These are phyloP conservation scores for Heliothis subflexa DNA, from an alignment of 1,140 invertebrate species.

Conservation along the genomic window DNA sequence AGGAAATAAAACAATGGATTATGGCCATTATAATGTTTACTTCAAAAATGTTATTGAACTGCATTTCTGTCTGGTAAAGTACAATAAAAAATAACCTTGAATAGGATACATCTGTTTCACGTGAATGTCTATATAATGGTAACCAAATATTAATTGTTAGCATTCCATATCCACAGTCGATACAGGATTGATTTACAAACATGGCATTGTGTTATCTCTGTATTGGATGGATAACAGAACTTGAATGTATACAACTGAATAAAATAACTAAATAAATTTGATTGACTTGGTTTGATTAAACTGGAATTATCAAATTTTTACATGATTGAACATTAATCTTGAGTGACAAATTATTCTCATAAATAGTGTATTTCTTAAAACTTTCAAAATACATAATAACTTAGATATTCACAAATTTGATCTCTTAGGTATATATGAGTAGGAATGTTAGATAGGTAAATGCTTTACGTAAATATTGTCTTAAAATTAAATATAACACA, in stretches of 20 bases:
- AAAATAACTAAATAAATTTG: conserved; percentile 20
- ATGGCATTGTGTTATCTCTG: conserved; percentile 18
- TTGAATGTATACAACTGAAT: conserved; percentile 34
- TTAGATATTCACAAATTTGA: neutral
- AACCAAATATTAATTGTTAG: conserved; percentile 25
- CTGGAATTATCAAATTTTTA: neutral
- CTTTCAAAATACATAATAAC: neutral
- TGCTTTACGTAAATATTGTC: neutral
- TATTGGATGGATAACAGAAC: neutral
- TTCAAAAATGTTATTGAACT: conserved; percentile 16
- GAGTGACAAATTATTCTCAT: neutral
- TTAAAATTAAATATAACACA: neutral
- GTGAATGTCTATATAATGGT: neutral
- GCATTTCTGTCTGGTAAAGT: conserved; percentile 10
- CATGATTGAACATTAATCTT: neutral
- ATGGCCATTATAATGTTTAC: conserved; percentile 6
- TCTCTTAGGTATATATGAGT: conserved; percentile 12
- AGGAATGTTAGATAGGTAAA: conserved; percentile 40
- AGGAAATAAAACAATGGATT: conserved; percentile 16
- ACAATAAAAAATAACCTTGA: conserved; percentile 5
- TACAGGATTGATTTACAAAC: conserved; percentile 25
- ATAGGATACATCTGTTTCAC: neutral
- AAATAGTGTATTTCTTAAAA: neutral
- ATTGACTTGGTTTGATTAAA: conserved; percentile 2
- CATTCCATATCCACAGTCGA: conserved; percentile 34